Base-by-base conservation (phyloP, 2,113 vertebrate genomes). In the Arvicanthis niloticus region DNA sequence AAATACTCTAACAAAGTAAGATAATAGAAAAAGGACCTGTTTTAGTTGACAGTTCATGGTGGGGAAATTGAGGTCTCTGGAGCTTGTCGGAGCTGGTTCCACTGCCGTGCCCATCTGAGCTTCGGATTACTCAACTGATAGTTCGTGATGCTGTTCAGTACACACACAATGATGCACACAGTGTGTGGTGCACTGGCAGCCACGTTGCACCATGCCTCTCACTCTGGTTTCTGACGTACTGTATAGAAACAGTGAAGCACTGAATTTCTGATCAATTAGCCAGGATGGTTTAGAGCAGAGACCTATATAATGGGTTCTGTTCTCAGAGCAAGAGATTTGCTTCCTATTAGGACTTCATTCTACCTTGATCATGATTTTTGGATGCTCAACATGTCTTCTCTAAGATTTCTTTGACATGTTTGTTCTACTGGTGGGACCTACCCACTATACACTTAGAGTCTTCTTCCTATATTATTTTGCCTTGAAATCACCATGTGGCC, bases 301-400 rank as follows among this genome's bases (percentile, higher is more conserved):
- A 24, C 31, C n/a, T 51, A 0, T 15, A 22, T 34, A 2, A 2
- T n/a, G 9, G 53, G 42, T 26, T 5, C 53, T 16, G 0, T 60
- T 82, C 29, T 96, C 48, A 16, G 1, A 24, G 31, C 29, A 3
- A 51, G 34, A 81, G 51, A 37, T 65, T 37, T 73, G 29, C n/a
- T 60, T 48, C 26, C 11, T 85, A 16, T 45, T 60, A 48, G 62
- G 45, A 90, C 22, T 60, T 24, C 1, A 4, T 73, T 84, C 19
- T 21, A 29, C 1, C 0, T 29, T 58, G 37, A 16, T 22, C 1
- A 0, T 34, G 78, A 73, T 0, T 60, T 87, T n/a, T 68, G 85
- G n/a, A 1, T 48, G 31, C 13, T 7, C 37, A 40, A 1, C 62
- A 4, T 17, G 89, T 58, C 84, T 56, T 56, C 34, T 17, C 45